Evolutionary conservation across 1,140 invertebrate genomes (phyloP).

Genomic region (Hestina assimilis): DNA sequence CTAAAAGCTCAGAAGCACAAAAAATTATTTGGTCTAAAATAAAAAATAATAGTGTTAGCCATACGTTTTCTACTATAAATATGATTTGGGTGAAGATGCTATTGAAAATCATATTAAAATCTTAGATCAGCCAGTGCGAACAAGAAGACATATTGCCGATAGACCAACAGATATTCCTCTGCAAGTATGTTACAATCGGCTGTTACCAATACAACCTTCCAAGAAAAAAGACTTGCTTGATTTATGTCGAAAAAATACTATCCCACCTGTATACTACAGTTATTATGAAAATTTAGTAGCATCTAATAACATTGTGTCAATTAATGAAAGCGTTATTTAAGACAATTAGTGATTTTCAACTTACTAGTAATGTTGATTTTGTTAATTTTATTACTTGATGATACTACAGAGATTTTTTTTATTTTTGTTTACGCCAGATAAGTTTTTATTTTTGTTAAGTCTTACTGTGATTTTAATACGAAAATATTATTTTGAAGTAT

Average conservation of each 20-base stretch:
- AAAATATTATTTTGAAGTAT: no score
- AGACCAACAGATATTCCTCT: conserved; percentile 18
- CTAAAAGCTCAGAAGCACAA: not conserved
- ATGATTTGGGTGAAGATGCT: conserved; percentile 1
- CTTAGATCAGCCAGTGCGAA: not conserved
- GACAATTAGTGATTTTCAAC: not conserved
- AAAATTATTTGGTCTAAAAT: conserved; percentile 2
- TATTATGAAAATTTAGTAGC: conserved; percentile 22
- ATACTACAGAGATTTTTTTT: no score
- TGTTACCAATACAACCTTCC: conserved; percentile 25
- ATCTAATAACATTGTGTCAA: conserved; percentile 16
- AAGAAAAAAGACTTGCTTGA: conserved; percentile 26
- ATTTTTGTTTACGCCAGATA: no score
- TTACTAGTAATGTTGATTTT: no score
- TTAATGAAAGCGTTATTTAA: conserved; percentile 14
- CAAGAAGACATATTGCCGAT: conserved; percentile 15
- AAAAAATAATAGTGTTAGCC: not conserved
- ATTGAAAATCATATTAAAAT: not conserved
- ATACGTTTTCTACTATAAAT: not conserved
- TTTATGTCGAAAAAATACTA: conserved; percentile 24
- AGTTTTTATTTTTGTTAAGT: no score
- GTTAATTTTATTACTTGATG: no score
- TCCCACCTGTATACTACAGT: conserved; percentile 15
- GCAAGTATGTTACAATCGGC: conserved; percentile 21
- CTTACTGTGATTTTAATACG: no score